Percentiles rank a stretch among this genome's conserved stretches.
Conservation (phyloP, 2,797 vertebrate genomes). For the Pampus argenteus region DNA sequence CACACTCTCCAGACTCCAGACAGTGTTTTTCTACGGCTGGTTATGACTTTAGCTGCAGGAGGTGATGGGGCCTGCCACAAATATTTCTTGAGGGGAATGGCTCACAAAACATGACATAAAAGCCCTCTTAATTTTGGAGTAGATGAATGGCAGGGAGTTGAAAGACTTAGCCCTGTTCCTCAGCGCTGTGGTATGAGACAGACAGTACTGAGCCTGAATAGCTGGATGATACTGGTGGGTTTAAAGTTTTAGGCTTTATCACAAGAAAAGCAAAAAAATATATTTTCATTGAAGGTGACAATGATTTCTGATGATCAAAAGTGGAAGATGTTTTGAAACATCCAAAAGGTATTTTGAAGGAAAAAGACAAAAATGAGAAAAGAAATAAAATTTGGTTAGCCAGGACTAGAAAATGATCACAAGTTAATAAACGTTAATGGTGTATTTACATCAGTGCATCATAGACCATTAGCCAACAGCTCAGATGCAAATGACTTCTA, state of each 20-base stretch:
- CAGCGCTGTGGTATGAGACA: slow-evolving; percentile 47
- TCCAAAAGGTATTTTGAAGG: slow-evolving; percentile 23
- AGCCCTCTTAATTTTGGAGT: slow-evolving; percentile 73
- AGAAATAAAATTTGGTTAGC: slow-evolving; percentile 17
- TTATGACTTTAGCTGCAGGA: slow-evolving; percentile 82
- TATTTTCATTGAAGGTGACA: slow-evolving; percentile 28
- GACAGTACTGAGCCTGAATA: slow-evolving; percentile 42
- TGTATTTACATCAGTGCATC: slow-evolving; percentile 32
- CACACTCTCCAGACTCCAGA: slow-evolving; percentile 81
- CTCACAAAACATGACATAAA: slow-evolving; percentile 81
- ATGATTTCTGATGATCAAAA: slow-evolving; percentile 32
- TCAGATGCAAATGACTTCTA: slow-evolving; percentile 65
- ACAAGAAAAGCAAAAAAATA: slow-evolving; percentile 10
- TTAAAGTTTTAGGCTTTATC: slow-evolving; percentile 64
- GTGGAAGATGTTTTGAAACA: slow-evolving; percentile 30
- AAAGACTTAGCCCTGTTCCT: slow-evolving; percentile 68
- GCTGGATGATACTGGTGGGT: slow-evolving; percentile 61
- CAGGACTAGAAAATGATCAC: slow-evolving; percentile 13
- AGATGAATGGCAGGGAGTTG: slow-evolving; percentile 71
- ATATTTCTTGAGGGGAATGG: slow-evolving; percentile 80
- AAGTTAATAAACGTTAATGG: slow-evolving; percentile 7
- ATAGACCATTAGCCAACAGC: slow-evolving; percentile 41
- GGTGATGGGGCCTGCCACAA: slow-evolving; percentile 78
- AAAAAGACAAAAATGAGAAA: slow-evolving; percentile 19
- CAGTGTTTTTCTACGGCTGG: slow-evolving; percentile 79